Evolutionary conservation across 2,888 invertebrate genomes (phyloP).

Genomic region (Cephus sareptanus): DNA sequence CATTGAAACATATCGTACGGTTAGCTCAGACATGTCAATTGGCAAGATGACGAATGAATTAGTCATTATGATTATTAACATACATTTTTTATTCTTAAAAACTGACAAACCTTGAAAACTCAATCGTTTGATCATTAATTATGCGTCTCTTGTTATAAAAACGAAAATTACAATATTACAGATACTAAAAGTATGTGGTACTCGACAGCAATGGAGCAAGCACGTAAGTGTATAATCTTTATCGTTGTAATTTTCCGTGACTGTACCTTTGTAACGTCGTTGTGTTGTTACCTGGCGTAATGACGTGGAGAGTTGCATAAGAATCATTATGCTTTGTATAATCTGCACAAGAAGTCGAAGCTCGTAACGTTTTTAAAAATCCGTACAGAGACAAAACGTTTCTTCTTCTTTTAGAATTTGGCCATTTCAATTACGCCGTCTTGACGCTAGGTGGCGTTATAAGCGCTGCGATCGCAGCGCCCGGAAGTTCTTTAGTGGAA

Average conservation of each 20-base stretch:
- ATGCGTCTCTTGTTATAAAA: background rate
- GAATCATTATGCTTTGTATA: background rate
- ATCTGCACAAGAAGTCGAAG: background rate
- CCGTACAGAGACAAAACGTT: background rate
- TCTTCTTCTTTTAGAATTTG: background rate
- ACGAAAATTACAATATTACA: background rate
- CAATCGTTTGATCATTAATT: background rate
- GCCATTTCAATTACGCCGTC: slow-evolving; percentile 1
- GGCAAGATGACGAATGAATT: background rate
- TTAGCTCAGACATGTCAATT: background rate
- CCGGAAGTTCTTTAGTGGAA: slow-evolving; percentile 7
- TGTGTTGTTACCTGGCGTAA: background rate
- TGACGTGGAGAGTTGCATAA: background rate
- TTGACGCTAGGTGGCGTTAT: slow-evolving; percentile 1
- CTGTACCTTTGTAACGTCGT: background rate
- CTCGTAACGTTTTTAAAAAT: background rate
- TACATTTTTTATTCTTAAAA: background rate
- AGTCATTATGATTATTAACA: background rate
- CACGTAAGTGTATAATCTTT: background rate
- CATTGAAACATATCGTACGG: background rate
- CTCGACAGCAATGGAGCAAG: background rate
- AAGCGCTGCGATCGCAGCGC: slow-evolving; percentile 7
- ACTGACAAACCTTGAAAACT: background rate
- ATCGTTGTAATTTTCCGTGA: background rate
- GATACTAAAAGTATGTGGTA: background rate